phyloP scores from a whole-genome alignment of 2,113 vertebrate genomes.

The Corynorhinus townsendii region DNA sequence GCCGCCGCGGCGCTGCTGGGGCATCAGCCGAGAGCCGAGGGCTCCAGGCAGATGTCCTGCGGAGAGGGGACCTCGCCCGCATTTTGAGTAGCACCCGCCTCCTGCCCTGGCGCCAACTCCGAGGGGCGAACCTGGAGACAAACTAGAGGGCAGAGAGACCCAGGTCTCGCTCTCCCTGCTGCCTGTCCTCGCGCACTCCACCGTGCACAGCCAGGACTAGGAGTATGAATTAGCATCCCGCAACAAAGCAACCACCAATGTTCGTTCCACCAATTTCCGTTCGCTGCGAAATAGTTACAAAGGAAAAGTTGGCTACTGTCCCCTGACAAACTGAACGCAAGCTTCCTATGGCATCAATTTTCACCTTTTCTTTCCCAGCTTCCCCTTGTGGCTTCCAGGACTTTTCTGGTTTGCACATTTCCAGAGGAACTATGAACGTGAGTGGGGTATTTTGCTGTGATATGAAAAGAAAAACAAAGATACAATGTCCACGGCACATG shows the following conservation, averaged over 20 bases:
- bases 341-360: background rate
- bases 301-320: background rate
- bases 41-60: background rate
- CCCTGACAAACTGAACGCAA: background rate
- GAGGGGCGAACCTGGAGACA: background rate
- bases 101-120: background rate
- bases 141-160: background rate
- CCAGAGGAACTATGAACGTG: background rate
- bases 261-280: background rate
- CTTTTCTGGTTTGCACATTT: background rate
- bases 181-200: rapidly evolving
- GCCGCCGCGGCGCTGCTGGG: background rate
- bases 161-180: rapidly evolving
- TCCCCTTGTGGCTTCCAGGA: background rate
- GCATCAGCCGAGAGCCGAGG: background rate
- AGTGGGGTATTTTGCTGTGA: background rate
- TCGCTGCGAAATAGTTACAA: background rate
- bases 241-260: rapidly evolving
- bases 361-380: background rate
- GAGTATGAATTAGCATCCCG: background rate
- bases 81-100: background rate
- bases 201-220: rapidly evolving
- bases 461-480: background rate
- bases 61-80: background rate
- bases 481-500: background rate